Percentiles rank a stretch among this genome's conserved stretches.
phyloP scores from a whole-genome alignment of 2,888 invertebrate species.

The Oscheius sp. region DNA sequence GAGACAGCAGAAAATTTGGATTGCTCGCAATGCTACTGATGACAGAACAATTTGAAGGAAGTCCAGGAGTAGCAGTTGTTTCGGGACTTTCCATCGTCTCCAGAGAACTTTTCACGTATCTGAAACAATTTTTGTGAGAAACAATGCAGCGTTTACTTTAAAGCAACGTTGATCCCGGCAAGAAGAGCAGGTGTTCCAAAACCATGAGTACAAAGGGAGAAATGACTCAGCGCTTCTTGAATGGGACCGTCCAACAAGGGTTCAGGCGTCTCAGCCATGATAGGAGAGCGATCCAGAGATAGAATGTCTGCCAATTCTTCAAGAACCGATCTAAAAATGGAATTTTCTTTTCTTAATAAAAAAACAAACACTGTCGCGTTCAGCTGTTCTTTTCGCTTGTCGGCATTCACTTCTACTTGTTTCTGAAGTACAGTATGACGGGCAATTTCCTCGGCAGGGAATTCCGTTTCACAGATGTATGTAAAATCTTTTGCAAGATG shows the following conservation, averaged over 20 bases:
- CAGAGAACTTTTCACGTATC: constrained; percentile 12
- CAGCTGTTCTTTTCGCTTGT: constrained; percentile 25
- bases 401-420: neutral
- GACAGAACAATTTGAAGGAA: neutral
- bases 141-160: constrained; percentile 80
- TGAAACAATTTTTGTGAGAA: neutral
- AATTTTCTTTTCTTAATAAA: neutral
- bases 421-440: constrained; percentile 76
- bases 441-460: constrained; percentile 94
- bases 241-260: constrained; percentile 9
- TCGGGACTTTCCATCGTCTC: constrained; percentile 12
- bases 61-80: neutral
- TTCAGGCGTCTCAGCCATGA: constrained; percentile 3
- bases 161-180: constrained; percentile 92
- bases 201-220: constrained; percentile 96
- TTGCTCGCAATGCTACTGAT: neutral
- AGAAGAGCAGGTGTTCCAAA: constrained; percentile 97
- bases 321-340: constrained; percentile 83
- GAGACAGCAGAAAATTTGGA: constrained; percentile 15
- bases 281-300: constrained; percentile 33
- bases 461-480: constrained; percentile 98
- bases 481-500: constrained; percentile 97
- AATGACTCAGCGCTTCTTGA: constrained; percentile 74
- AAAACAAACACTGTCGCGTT: neutral
- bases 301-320: constrained; percentile 82